A percentile compares a stretch with the other conserved stretches of the same genome.
These are phyloP conservation scores for Antechinus flavipes DNA, from an alignment of 2,113 vertebrate genomes.

Conservation along the genomic window DNA sequence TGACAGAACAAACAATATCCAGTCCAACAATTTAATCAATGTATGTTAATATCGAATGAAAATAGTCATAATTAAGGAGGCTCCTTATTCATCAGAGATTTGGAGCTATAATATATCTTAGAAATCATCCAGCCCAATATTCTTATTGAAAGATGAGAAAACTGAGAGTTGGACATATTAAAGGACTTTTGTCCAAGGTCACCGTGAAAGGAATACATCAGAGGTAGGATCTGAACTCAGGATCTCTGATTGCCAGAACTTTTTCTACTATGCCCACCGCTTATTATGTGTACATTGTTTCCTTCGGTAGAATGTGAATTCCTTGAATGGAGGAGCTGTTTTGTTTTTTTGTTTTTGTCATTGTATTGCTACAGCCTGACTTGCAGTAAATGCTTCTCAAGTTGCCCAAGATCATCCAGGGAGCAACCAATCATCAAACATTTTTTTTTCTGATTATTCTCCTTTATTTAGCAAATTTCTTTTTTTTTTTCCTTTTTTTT, in stretches of 20 bases:
- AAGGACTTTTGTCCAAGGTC: background rate
- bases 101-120: background rate
- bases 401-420: background rate
- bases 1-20: too few relatives aligned
- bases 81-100: background rate
- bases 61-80: background rate
- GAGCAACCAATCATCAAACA: background rate
- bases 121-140: background rate
- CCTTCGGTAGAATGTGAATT: background rate
- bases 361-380: background rate
- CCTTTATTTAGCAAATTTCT: too few relatives aligned
- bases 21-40: background rate
- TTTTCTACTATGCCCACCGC: background rate
- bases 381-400: background rate
- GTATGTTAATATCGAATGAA: background rate
- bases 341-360: background rate
- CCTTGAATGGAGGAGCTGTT: background rate
- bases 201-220: background rate
- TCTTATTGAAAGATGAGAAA: background rate
- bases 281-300: background rate
- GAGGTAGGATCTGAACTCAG: background rate
- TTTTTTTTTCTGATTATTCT: background rate
- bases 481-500: too few relatives aligned
- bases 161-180: background rate
- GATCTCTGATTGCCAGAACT: background rate